phyloP scores from a whole-genome alignment of 2,113 vertebrate genomes.

The Microtus ochrogaster region DNA sequence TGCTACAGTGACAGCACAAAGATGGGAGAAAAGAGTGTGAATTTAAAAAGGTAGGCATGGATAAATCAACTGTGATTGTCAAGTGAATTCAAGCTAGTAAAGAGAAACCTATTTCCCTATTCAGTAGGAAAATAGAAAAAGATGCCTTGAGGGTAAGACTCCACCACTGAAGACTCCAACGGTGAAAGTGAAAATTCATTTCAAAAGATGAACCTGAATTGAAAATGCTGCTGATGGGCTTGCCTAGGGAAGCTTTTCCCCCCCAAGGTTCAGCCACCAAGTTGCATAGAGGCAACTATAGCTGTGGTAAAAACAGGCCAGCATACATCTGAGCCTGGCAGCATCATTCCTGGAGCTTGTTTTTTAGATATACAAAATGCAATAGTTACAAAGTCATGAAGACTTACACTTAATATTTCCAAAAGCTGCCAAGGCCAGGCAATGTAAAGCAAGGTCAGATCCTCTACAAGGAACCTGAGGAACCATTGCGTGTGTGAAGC shows the following conservation, averaged over 20 bases:
- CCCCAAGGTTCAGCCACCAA: background rate
- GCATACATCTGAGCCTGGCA: background rate
- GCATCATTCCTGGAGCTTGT: background rate
- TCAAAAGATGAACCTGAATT: background rate
- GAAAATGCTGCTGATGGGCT: too few relatives aligned
- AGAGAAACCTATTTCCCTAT: background rate
- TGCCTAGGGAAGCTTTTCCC: too few relatives aligned
- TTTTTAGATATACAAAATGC: background rate
- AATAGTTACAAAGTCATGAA: background rate
- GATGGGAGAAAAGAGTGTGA: background rate
- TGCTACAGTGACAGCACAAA: background rate
- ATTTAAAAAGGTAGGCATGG: background rate
- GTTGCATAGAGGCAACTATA: background rate
- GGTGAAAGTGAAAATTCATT: background rate
- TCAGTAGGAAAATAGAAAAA: background rate
- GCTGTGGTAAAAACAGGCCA: background rate
- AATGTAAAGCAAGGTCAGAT: background rate
- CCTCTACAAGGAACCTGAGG: background rate
- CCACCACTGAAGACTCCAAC: background rate
- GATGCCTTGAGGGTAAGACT: background rate
- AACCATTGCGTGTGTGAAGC: background rate
- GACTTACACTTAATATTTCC: background rate
- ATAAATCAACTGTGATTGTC: background rate
- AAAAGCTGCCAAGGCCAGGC: background rate
- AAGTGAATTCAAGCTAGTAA: background rate